Conservation (phyloP, 2,113 vertebrate genomes). For the Vimba vimba region DNA sequence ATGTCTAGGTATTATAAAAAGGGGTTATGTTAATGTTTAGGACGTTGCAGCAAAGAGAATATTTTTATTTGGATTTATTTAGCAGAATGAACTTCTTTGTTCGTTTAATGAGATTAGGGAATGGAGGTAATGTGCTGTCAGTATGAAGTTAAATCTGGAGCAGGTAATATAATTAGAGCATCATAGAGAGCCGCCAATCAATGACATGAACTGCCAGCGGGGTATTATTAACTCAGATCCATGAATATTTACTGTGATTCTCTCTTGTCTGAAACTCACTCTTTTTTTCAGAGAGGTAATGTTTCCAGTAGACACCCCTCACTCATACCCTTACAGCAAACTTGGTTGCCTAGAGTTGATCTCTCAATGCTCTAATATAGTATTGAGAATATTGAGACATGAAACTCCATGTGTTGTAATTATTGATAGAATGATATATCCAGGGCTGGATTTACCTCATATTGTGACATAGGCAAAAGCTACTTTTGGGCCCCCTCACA, state of each 20-base stretch:
- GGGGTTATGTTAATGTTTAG: background rate
- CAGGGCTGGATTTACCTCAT: too few relatives aligned
- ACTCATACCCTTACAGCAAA: background rate
- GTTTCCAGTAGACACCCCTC: background rate
- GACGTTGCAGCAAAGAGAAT: background rate
- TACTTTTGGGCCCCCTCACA: too few relatives aligned
- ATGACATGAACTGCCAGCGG: background rate
- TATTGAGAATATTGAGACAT: too few relatives aligned
- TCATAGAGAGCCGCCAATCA: slow-evolving; percentile 21
- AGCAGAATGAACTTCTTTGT: background rate
- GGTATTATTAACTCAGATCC: background rate
- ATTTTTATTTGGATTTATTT: background rate
- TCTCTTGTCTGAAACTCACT: background rate
- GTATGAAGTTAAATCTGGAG: slow-evolving; percentile 4
- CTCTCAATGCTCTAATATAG: background rate
- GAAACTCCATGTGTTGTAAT: too few relatives aligned
- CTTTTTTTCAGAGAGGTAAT: background rate
- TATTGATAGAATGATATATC: too few relatives aligned
- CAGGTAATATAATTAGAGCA: background rate
- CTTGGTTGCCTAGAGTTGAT: background rate
- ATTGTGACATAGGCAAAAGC: too few relatives aligned
- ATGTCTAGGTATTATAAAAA: background rate
- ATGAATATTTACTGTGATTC: background rate
- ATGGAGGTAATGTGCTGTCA: background rate
- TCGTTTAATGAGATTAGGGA: slow-evolving; percentile 26